Base-by-base conservation (phyloP, 2,888 invertebrate genomes). In the Salpingus planirostris region DNA sequence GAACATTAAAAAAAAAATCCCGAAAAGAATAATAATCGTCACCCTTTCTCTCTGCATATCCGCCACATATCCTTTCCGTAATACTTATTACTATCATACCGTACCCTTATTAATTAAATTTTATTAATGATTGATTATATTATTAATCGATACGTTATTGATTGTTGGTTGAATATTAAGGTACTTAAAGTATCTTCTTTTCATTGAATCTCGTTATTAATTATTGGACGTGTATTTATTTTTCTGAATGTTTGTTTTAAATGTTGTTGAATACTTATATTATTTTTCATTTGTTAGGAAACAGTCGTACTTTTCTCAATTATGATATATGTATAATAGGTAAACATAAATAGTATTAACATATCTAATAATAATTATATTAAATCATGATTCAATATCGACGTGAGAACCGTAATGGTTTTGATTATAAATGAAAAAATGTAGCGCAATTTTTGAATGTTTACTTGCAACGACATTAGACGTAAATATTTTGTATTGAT, bases 41-140 rank as follows among this genome's bases (percentile, higher is more conserved):
- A 29, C 23, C 28, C 22, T 10, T 40, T 43, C 33, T 33, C 36
- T 36, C 29, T 28, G 36, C 32, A 39, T 39, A 40, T 40, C 44
- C 41, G 39, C 49, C 49, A 55, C 55, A 57, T 55, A 56, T 57
- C 55, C 50, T 54, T 55, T 53, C 53, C 52, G 54, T 50, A 46
- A 46, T 34, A 23, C n/a, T n/a, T n/a, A n/a, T n/a, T n/a, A n/a
- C n/a, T n/a, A n/a, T n/a, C n/a, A n/a, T n/a, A n/a, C n/a, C n/a
- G n/a, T n/a, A n/a, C n/a, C n/a, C n/a, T n/a, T 18, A 18, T 18
- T 18, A 18, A 18, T 18, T 39, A 34, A 18, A 8, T 18, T 18
- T 18, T 8, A 23, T 3, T 11, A 23, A 23, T 23, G 14, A 12
- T 18, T 18, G 18, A 18, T 18, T 18, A 8, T 18, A 10, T 15